A percentile compares a stretch with the other conserved stretches of the same genome.
phyloP scores from a whole-genome alignment of 2,797 vertebrate species.

The Odontamblyopus lacepedii region DNA sequence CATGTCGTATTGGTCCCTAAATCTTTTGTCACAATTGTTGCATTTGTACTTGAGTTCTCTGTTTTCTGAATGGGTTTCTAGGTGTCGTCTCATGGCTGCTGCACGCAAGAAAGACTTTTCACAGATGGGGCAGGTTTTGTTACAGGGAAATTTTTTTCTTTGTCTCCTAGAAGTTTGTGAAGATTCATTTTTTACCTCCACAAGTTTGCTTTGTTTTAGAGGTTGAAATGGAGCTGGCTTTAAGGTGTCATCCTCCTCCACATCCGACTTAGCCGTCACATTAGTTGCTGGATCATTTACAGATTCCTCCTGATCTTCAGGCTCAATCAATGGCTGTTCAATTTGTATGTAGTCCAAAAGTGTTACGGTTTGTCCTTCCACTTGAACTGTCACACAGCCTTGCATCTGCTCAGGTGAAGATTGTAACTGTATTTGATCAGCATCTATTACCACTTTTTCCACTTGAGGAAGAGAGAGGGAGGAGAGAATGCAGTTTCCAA shows the following conservation, averaged over 20 bases:
- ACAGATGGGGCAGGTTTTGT: constrained; percentile 71
- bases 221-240: constrained; percentile 70
- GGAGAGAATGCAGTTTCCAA: constrained; percentile 75
- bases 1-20: constrained; percentile 77
- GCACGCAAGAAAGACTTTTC: constrained; percentile 69
- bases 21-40: constrained; percentile 66
- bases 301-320: constrained; percentile 26
- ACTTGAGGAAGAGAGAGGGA: constrained; percentile 69
- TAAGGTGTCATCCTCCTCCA: constrained; percentile 39
- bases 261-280: not conserved
- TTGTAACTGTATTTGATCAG: constrained; percentile 58
- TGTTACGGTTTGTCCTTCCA: constrained; percentile 69
- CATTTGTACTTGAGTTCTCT: constrained; percentile 72
- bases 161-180: constrained; percentile 26
- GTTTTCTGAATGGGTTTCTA: constrained; percentile 67
- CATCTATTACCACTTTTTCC: constrained; percentile 69
- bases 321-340: constrained; percentile 47
- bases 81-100: constrained; percentile 72
- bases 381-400: constrained; percentile 65
- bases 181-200: constrained; percentile 60
- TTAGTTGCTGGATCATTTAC: constrained; percentile 10
- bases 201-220: constrained; percentile 68
- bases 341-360: constrained; percentile 72
- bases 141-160: constrained; percentile 59
- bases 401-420: constrained; percentile 53